Percentiles rank a stretch among this genome's conserved stretches.
These are phyloP conservation scores for Caretta caretta DNA, from an alignment of 2,113 vertebrate genomes.

Conservation along the genomic window DNA sequence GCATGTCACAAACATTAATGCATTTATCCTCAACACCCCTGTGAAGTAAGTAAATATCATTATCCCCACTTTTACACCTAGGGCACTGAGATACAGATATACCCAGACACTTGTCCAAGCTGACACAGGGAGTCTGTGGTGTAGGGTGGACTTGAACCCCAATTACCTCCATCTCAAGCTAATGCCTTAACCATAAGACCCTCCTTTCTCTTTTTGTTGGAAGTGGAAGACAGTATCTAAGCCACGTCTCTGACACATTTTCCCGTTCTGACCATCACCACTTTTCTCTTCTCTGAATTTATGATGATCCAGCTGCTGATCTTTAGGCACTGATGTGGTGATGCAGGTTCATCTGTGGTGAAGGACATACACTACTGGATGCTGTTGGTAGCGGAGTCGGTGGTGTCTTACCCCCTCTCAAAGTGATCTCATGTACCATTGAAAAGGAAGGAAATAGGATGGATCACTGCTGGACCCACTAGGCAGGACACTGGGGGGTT, in stretches of 20 bases:
- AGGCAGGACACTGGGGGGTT: not conserved
- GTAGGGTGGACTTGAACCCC: not conserved
- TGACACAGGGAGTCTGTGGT: not conserved
- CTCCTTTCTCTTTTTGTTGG: not conserved
- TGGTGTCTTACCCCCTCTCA: not conserved
- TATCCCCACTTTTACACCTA: not conserved
- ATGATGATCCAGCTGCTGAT: not conserved
- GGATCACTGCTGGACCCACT: not conserved
- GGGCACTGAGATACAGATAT: not conserved
- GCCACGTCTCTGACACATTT: not conserved
- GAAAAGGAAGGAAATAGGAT: not conserved
- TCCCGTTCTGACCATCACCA: not conserved
- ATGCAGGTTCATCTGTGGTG: not conserved
- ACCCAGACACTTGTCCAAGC: not conserved
- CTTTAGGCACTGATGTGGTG: not conserved
- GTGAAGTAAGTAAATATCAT: not conserved
- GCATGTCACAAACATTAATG: not conserved
- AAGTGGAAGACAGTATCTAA: not conserved
- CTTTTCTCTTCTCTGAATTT: not conserved
- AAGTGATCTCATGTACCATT: rapidly evolving
- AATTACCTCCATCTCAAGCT: not conserved
- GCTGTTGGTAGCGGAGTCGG: not conserved
- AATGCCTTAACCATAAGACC: not conserved
- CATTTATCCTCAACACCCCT: not conserved
- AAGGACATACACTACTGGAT: not conserved